These are phyloP conservation scores for Aphrocallistes beatrix DNA, from an alignment of 37 sponge, comb jelly and placozoan genomes.

Conservation along the genomic window DNA sequence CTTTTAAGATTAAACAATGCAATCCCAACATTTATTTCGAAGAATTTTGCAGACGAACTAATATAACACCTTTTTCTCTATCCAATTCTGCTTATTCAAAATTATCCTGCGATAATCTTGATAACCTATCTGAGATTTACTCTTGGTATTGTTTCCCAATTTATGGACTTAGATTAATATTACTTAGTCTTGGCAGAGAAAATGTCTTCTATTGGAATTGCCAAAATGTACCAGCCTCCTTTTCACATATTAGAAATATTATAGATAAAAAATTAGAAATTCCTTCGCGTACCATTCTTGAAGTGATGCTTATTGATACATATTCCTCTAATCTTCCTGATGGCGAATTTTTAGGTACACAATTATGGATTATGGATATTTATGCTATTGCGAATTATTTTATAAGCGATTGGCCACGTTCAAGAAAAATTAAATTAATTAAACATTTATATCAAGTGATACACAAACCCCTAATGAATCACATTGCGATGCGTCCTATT, in stretches of 20 bases:
- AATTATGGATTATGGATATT: neutral
- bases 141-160: constrained; percentile 78
- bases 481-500: neutral
- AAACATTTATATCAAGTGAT: neutral
- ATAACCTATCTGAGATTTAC: constrained; percentile 26
- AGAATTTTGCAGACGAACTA: neutral
- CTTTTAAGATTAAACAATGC: neutral
- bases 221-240: neutral
- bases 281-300: neutral
- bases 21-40: neutral
- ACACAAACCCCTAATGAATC: neutral
- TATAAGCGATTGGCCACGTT: neutral
- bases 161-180: constrained; percentile 54
- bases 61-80: neutral
- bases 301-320: neutral
- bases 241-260: neutral
- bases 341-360: neutral
- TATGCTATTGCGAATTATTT: neutral
- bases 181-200: constrained; percentile 54
- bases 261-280: neutral
- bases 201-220: neutral
- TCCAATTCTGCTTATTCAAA: neutral
- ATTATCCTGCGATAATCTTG: neutral
- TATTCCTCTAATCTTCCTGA: neutral
- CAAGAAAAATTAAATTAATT: neutral